Evolutionary conservation across 2,888 invertebrate species (phyloP), one percentile per base, ranked within the genome.

Genomic region (Spilarctia lutea): DNA sequence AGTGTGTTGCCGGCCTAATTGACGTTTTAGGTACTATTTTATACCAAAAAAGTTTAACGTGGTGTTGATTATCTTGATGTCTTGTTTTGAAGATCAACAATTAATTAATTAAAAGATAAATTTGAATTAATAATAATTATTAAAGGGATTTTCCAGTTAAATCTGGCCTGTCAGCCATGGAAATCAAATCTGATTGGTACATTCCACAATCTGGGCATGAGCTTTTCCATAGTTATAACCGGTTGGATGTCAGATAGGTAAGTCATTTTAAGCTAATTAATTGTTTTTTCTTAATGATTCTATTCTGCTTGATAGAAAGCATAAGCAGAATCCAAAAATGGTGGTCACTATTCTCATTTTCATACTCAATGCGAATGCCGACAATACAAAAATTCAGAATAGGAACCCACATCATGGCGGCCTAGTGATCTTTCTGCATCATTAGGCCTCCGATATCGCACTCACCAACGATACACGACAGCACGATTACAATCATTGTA

Each of bases 131-230:
- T 39, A 2, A 20, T 48, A 13, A 13, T 33, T 33, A 30, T 42
- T 63, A n/a, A 56, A n/a, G n/a, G 81, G 73, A 16, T 63, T 60
- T 88, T 88, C 2, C 86, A 94, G 94, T 74, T 94, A 45, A 84
- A 94, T 79, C 83, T 94, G 60, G 94, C 92, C 0, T 94, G 94
- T 65, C 88, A 91, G 52, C 93, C 93, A 3, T 93, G 92, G 94
- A 90, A 88, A 72, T 83, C 86, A 0, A 94, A 91, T 74, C 82
- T 94, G 63, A 89, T 94, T 3, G 94, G 94, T 10, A 93, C 94
- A 0, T 79, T 93, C 10, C 94, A 94, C 82, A 92, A 85, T 72
- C 79, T 90, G 0, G 94, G 94, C 0, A 91, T 92, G 90, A 84
- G 93, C 60, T 18, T 91, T 0, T 90, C 94, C 0, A 93, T 93